Evolutionary conservation across 2,113 vertebrate species (phyloP), one percentile per base, ranked within the genome.

Genomic region (Cygnus buccinator): DNA sequence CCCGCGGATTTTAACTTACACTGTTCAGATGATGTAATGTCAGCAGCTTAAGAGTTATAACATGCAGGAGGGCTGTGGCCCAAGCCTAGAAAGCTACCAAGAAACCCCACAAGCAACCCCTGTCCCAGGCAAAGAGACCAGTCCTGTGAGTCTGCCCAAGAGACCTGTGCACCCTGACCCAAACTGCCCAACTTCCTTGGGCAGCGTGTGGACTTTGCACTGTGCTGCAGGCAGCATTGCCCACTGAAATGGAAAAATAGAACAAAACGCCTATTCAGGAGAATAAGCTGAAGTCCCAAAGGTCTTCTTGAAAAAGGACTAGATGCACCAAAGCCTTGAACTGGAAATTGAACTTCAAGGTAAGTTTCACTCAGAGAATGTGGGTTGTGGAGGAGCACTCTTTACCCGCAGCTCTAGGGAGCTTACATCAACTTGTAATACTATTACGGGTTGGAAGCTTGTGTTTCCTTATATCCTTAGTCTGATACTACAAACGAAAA

Each of bases 251-350:
- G 12, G 62, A 70, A 84, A 84, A 74, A 8, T 5, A 63, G 23
- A 63, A 41, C 23, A 68, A 73, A 78, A 52, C 23, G 50, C 23
- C 22, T 52, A 26, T 26, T 52, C 50, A 52, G 50, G 50, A 52
- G 22, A 13, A 52, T 52, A 52, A 52, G 50, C 23, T 52, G 13
- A 52, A 52, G 50, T 52, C 28, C 15, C 0, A 0, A 78, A 78
- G 20, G 19, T 23, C 44, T 65, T 55, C 78, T 48, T 10, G 22
- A 25, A 55, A 35, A 54, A 59, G 70, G n/a, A 44, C 26, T 39
- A 15, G 23, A 18, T 28, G 20, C 59, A 20, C 55, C 0, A 0
- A 18, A 26, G 20, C 43, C 2, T 3, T 74, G 50, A 57, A 31
- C 29, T 31, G 29, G 55, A 29, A 48, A 39, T 31, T 78, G 43